These are phyloP conservation scores for Hecatera dysodea DNA, from an alignment of 2,888 invertebrate genomes.

Conservation along the genomic window DNA sequence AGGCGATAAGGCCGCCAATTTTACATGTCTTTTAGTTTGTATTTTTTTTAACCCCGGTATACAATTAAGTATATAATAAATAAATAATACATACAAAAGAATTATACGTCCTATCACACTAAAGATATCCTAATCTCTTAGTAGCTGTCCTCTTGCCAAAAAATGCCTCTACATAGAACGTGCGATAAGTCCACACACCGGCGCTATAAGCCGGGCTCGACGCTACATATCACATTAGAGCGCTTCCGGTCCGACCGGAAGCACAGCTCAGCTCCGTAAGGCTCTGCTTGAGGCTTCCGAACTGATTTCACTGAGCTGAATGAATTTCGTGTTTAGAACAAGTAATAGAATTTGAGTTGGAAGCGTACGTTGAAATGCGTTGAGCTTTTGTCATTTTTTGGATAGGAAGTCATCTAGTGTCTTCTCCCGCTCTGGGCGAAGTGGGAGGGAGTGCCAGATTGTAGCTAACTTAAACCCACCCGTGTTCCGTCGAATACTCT, in stretches of 20 bases:
- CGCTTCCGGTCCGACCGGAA: constrained; percentile 79
- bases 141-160: constrained; percentile 12
- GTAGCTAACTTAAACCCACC: too few relatives aligned
- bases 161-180: constrained; percentile 16
- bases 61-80: too few relatives aligned
- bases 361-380: too few relatives aligned
- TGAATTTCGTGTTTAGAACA: neutral
- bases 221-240: constrained; percentile 79
- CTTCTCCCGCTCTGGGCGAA: too few relatives aligned
- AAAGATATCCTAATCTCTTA: neutral
- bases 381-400: too few relatives aligned
- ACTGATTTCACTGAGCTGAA: constrained; percentile 7
- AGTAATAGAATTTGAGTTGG: too few relatives aligned
- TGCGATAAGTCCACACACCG: constrained; percentile 62
- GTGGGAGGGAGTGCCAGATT: too few relatives aligned
- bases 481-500: too few relatives aligned
- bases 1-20: too few relatives aligned
- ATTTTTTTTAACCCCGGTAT: too few relatives aligned
- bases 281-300: constrained; percentile 33
- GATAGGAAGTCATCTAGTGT: too few relatives aligned
- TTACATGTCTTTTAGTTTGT: too few relatives aligned
- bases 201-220: constrained; percentile 77
- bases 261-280: constrained; percentile 72
- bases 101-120: neutral
- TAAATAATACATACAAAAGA: neutral